Evolutionary conservation across 2,888 invertebrate genomes (phyloP).

Genomic region (Bombylius major): DNA sequence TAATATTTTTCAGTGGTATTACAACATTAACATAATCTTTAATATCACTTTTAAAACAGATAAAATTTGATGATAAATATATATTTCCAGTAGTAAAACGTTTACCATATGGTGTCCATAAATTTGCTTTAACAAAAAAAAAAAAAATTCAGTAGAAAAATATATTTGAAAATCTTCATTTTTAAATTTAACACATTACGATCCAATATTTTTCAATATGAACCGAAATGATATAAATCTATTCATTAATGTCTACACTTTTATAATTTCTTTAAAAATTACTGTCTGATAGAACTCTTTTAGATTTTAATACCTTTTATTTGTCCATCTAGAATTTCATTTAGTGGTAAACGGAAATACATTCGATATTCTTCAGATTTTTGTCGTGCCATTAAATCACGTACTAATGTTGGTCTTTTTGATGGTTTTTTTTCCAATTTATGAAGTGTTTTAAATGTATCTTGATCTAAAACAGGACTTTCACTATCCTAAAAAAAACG

Average conservation of each 20-base stretch:
- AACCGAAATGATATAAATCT: no score
- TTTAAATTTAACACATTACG: no score
- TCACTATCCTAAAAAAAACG: constrained; percentile 59
- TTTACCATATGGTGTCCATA: constrained; percentile 94
- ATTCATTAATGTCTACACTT: no score
- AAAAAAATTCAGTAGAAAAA: background rate
- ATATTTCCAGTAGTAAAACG: constrained; percentile 76
- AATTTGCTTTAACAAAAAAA: constrained; percentile 32
- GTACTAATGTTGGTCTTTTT: constrained; percentile 84
- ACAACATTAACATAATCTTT: constrained; percentile 68
- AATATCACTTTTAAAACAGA: constrained; percentile 93
- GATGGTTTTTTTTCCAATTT: constrained; percentile 80
- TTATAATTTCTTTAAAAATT: no score
- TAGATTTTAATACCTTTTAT: constrained; percentile 53
- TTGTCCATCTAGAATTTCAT: constrained; percentile 88
- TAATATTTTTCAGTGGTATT: constrained; percentile 74
- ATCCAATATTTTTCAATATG: no score
- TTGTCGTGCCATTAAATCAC: constrained; percentile 89
- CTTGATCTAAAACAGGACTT: constrained; percentile 80
- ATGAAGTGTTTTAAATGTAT: constrained; percentile 62
- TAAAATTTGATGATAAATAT: constrained; percentile 85
- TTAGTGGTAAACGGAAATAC: constrained; percentile 71
- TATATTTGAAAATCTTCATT: background rate
- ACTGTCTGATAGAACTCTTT: no score
- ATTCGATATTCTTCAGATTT: constrained; percentile 84